These are phyloP conservation scores for Muschampia plurimacula DNA, from an alignment of 2,888 invertebrate species.

Conservation along the genomic window DNA sequence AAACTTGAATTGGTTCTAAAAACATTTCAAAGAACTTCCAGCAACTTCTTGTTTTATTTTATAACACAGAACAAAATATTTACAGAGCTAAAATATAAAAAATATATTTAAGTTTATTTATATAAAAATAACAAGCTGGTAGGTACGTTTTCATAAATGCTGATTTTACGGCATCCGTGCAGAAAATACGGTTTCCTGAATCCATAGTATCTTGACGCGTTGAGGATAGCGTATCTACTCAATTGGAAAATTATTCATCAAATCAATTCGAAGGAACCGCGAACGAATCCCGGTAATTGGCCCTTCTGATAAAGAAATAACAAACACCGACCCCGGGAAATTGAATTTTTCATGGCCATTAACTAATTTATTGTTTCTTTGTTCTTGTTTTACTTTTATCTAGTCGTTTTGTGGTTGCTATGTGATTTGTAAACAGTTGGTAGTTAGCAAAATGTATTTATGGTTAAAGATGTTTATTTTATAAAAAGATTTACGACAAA, in stretches of 20 bases:
- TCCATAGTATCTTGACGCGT: background rate
- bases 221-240: slow-evolving; percentile 52
- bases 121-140: too few relatives aligned
- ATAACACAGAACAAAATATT: too few relatives aligned
- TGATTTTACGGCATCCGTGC: slow-evolving; percentile 35
- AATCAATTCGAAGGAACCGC: slow-evolving; percentile 61
- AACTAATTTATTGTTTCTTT: slow-evolving; percentile 37
- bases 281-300: slow-evolving; percentile 70
- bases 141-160: slow-evolving; percentile 25
- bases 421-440: background rate
- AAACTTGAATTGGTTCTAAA: too few relatives aligned
- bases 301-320: slow-evolving; percentile 59
- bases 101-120: too few relatives aligned
- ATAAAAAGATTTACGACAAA: too few relatives aligned
- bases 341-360: slow-evolving; percentile 52
- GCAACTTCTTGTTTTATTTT: too few relatives aligned
- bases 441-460: too few relatives aligned
- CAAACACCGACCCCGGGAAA: slow-evolving; percentile 52
- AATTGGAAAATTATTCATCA: slow-evolving; percentile 74
- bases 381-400: slow-evolving; percentile 32
- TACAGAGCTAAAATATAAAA: too few relatives aligned
- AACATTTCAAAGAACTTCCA: too few relatives aligned
- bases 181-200: slow-evolving; percentile 25
- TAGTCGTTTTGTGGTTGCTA: slow-evolving; percentile 11
- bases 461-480: too few relatives aligned